These are phyloP conservation scores for Galerucella calmariensis DNA, from an alignment of 2,888 invertebrate genomes.

Conservation along the genomic window DNA sequence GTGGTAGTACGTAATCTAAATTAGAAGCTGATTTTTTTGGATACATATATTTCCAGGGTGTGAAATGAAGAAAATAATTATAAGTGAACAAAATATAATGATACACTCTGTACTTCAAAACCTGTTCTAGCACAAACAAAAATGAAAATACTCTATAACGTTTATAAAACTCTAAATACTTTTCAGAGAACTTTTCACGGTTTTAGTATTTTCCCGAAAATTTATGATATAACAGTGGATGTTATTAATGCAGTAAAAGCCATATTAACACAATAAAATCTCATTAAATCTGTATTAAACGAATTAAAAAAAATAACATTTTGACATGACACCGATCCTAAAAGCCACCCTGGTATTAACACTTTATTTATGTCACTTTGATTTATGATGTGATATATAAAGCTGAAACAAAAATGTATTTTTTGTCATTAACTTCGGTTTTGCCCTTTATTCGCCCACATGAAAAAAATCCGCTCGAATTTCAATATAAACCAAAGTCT, in stretches of 20 bases:
- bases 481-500: neutral
- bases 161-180: neutral
- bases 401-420: constrained; percentile 7
- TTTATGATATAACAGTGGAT: neutral
- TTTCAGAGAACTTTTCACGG: neutral
- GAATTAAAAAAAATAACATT: constrained; percentile 6
- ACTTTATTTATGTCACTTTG: constrained; percentile 12
- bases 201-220: neutral
- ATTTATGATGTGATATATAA: constrained; percentile 6
- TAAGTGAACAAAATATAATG: no score
- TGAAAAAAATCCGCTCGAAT: neutral
- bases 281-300: constrained; percentile 13
- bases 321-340: constrained; percentile 8
- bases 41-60: no score
- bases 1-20: no score
- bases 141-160: neutral
- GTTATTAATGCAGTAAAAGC: constrained; percentile 11
- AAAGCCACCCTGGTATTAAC: constrained; percentile 11
- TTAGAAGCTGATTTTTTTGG: no score
- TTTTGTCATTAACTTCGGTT: constrained; percentile 2
- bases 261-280: constrained; percentile 4
- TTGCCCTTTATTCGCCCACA: constrained; percentile 1
- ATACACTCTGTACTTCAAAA: no score
- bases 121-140: no score
- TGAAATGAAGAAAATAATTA: no score